phyloP scores from a whole-genome alignment of 2,113 vertebrate genomes.

The Paratilapia polleni region DNA sequence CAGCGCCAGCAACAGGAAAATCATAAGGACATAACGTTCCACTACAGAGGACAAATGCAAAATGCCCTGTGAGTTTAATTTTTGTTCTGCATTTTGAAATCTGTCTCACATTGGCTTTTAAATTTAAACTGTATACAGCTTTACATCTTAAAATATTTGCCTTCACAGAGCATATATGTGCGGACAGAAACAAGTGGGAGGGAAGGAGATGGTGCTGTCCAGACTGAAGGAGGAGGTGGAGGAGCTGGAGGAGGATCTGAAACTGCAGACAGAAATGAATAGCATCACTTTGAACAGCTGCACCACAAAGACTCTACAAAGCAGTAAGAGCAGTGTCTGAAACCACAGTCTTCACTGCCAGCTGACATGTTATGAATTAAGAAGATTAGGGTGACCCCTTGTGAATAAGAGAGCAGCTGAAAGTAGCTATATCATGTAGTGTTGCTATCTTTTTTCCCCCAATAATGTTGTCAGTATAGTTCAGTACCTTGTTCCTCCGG shows the following conservation, averaged over 20 bases:
- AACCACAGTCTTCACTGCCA: neutral
- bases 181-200: neutral
- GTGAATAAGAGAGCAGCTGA: too few species aligned
- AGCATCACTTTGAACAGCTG: conserved; percentile 83
- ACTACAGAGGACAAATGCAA: conserved; percentile 64
- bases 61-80: conserved; percentile 71
- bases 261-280: conserved; percentile 80
- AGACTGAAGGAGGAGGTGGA: conserved; percentile 77
- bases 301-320: conserved; percentile 77
- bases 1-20: conserved; percentile 62
- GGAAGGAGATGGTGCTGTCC: conserved; percentile 39
- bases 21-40: conserved; percentile 45
- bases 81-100: neutral
- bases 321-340: conserved; percentile 74
- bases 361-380: neutral
- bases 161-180: conserved; percentile 35
- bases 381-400: neutral
- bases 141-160: neutral
- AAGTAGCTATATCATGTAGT: neutral
- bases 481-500: neutral
- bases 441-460: neutral
- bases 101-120: fast-evolving
- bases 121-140: neutral
- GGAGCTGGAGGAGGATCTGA: conserved; percentile 79
- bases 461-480: neutral